Evolutionary conservation across 2,888 invertebrate species (phyloP), one percentile per base, ranked within the genome.

Genomic region (Rhagonycha lutea): DNA sequence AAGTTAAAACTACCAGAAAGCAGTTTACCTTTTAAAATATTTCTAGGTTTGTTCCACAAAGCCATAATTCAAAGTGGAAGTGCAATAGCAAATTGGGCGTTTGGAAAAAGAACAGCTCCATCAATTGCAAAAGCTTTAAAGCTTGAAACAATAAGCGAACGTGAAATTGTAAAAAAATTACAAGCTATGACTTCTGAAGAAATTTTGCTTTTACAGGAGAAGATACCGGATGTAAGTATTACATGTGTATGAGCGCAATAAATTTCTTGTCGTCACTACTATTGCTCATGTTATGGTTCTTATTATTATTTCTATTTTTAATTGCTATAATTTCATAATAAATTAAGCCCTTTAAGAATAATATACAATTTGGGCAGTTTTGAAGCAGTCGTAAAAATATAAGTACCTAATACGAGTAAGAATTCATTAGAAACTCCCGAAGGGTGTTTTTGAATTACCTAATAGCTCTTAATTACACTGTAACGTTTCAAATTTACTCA

Each of bases 11-110:
- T 24, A 10, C 23, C 4, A 3, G n/a, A 10, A 0, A 11, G 8
- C 14, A 9, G 3, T 9, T 3, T 12, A 12, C n/a, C 12, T 14
- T n/a, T 10, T 26, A 65, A n/a, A n/a, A 24, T n/a, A 12, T 26
- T 2, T 65, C 9, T 12, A 72, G 71, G 71, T 28, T 65, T 65
- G 24, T 65, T 65, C 4, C 63, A 65, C 63, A 83, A 81, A 73
- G 84, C 83, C 7, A 84, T 85, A 24, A 71, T 82, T 12, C 84
- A 84, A 79, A 84, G 85, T 74, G 85, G 84, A n/a, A 72, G 75
- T n/a, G 79, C 79, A 9, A 63, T 83, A 9, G 80, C 80, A 61
- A 76, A 80, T 8, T 83, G 83, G 82, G 78, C 79, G 14, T 72
- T 73, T 32, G 80, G 80, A 14, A 61, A 68, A 10, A 76, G 73